Evolutionary conservation across 2,888 invertebrate species (phyloP).

Genomic region (Trisateles emortualis): DNA sequence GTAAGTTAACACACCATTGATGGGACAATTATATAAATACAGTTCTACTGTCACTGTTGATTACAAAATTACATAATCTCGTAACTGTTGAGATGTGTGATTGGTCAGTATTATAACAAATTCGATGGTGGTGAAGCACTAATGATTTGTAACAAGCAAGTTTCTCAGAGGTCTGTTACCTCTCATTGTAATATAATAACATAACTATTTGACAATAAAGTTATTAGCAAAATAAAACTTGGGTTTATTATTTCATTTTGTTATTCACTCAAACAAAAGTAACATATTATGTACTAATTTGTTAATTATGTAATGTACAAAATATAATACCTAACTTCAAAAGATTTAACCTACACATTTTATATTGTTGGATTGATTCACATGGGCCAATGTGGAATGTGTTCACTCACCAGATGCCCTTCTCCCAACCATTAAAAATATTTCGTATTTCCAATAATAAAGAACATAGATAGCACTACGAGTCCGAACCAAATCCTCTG

Average conservation of each 20-base stretch:
- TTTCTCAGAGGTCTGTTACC: slow-evolving; percentile 64
- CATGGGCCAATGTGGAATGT: too few species aligned
- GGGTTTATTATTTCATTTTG: slow-evolving; percentile 21
- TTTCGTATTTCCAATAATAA: too few species aligned
- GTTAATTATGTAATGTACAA: too few species aligned
- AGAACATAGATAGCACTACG: too few species aligned
- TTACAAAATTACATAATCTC: slow-evolving; percentile 26
- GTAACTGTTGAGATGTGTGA: slow-evolving; percentile 23
- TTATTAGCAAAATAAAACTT: slow-evolving; percentile 60
- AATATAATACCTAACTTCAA: too few species aligned
- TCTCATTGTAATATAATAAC: slow-evolving; percentile 63
- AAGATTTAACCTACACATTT: too few species aligned
- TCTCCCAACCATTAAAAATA: too few species aligned
- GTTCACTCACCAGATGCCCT: too few species aligned
- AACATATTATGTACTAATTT: background rate
- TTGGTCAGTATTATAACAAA: slow-evolving; percentile 67
- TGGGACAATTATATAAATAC: slow-evolving; percentile 11
- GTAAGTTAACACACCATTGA: slow-evolving; percentile 20
- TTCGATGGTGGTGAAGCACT: slow-evolving; percentile 74
- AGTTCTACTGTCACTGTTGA: slow-evolving; percentile 8
- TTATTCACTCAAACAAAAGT: background rate
- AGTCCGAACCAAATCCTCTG: too few species aligned
- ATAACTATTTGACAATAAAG: slow-evolving; percentile 78
- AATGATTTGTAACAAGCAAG: slow-evolving; percentile 61
- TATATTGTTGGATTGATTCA: too few species aligned